Conservation (phyloP, 2,888 invertebrate species). For the Nomada hirtipes region DNA sequence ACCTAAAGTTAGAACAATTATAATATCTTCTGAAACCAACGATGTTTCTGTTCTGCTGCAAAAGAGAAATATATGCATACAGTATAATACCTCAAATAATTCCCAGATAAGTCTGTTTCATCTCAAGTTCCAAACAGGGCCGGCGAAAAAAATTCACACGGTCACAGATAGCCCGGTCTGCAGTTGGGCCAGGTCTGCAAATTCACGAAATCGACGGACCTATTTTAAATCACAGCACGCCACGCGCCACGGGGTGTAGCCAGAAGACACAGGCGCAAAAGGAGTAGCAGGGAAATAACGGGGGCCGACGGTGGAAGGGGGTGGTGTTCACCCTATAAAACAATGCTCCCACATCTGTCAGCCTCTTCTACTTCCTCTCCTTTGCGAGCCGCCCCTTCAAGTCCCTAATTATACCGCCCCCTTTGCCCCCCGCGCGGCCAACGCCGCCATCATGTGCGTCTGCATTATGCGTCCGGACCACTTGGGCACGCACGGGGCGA, state of each 20-base stretch:
- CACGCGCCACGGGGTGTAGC: slow-evolving; percentile 76
- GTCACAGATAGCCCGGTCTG: slow-evolving; percentile 65
- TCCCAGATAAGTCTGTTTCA: too few species aligned
- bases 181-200: slow-evolving; percentile 55
- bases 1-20: too few species aligned
- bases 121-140: not conserved
- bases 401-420: slow-evolving; percentile 83
- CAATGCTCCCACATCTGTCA: slow-evolving; percentile 85
- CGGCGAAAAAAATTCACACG: slow-evolving; percentile 70
- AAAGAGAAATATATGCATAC: too few species aligned
- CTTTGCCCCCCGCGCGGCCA: slow-evolving; percentile 66
- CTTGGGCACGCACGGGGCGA: slow-evolving; percentile 83
- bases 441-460: slow-evolving; percentile 75
- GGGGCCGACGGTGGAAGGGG: slow-evolving; percentile 19
- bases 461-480: slow-evolving; percentile 83
- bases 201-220: slow-evolving; percentile 80
- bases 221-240: slow-evolving; percentile 83
- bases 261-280: slow-evolving; percentile 71
- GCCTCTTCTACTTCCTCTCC: slow-evolving; percentile 82
- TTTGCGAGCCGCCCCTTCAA: slow-evolving; percentile 81
- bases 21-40: too few species aligned
- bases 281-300: slow-evolving; percentile 4
- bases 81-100: too few species aligned
- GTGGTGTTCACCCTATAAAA: slow-evolving; percentile 81
- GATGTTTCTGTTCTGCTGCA: too few species aligned